Evolutionary conservation across 2,888 invertebrate genomes (phyloP).

Genomic region (Thyatira batis): DNA sequence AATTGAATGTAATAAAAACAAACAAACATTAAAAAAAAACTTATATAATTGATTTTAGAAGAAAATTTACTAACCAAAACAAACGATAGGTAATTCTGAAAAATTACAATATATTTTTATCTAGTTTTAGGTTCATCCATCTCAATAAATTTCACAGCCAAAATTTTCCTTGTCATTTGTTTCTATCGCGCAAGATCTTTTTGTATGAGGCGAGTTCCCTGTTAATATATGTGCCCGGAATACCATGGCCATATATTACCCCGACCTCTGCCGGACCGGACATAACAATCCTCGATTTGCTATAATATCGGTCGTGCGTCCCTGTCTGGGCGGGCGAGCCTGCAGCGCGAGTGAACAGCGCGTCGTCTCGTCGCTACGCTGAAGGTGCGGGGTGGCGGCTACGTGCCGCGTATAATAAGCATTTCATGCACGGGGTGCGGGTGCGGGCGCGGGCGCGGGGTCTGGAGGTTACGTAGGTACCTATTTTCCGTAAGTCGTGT

Average conservation of each 20-base stretch:
- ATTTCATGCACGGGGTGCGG: constrained; percentile 83
- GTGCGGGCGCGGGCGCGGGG: constrained; percentile 62
- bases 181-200: constrained; percentile 81
- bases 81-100: constrained; percentile 48
- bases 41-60: too few species aligned
- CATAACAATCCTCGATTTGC: constrained; percentile 84
- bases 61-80: constrained; percentile 6
- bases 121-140: constrained; percentile 60
- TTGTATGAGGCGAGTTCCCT: constrained; percentile 81
- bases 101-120: constrained; percentile 66
- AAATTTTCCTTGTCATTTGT: constrained; percentile 82
- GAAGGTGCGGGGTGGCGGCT: constrained; percentile 71
- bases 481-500: constrained; percentile 81
- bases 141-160: constrained; percentile 75
- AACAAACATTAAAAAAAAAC: too few species aligned
- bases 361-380: constrained; percentile 48
- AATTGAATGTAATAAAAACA: too few species aligned
- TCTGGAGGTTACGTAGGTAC: constrained; percentile 73
- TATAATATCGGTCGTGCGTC: constrained; percentile 80
- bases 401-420: constrained; percentile 84
- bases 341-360: constrained; percentile 62
- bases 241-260: constrained; percentile 83
- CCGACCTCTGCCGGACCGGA: constrained; percentile 82
- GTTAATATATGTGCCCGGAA: constrained; percentile 83
- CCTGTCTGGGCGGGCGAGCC: constrained; percentile 58